Percentiles rank a stretch among this genome's conserved stretches.
Evolutionary conservation across 2,113 vertebrate genomes (phyloP).

Genomic region (Paramormyrops kingsleyae): DNA sequence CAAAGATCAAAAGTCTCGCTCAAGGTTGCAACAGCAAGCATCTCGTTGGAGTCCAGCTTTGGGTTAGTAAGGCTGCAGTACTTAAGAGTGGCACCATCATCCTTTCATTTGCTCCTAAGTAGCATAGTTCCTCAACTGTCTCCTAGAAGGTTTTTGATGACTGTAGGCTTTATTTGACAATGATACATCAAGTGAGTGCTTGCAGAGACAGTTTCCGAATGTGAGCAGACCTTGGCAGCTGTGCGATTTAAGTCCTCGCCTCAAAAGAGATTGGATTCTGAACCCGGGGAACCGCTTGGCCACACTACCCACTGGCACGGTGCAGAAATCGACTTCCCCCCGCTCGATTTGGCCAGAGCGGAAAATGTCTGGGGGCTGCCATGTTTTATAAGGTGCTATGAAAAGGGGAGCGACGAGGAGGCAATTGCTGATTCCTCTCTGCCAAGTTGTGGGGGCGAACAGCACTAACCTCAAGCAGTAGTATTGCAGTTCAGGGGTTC

Average conservation of each 20-base stretch:
- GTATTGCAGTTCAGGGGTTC: neutral
- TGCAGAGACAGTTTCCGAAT: neutral
- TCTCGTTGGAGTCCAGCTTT: neutral
- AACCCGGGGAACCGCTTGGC: neutral
- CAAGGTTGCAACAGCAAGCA: neutral
- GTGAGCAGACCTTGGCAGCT: neutral
- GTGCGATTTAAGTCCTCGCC: neutral
- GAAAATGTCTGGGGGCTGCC: neutral
- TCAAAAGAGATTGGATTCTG: neutral
- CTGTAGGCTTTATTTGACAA: neutral
- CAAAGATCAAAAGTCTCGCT: neutral
- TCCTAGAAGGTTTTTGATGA: neutral
- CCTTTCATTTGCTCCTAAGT: neutral
- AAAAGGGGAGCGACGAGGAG: neutral
- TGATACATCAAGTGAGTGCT: neutral
- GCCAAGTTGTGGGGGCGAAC: neutral
- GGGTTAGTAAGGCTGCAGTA: neutral
- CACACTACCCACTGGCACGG: neutral
- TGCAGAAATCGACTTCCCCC: neutral
- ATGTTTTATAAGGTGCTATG: conserved; percentile 2
- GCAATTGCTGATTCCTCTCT: neutral
- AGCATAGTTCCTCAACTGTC: neutral
- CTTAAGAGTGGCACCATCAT: neutral
- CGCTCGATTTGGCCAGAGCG: no score
- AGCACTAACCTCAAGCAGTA: neutral